phyloP scores from a whole-genome alignment of 2,113 vertebrate genomes.

The Sturnira hondurensis region DNA sequence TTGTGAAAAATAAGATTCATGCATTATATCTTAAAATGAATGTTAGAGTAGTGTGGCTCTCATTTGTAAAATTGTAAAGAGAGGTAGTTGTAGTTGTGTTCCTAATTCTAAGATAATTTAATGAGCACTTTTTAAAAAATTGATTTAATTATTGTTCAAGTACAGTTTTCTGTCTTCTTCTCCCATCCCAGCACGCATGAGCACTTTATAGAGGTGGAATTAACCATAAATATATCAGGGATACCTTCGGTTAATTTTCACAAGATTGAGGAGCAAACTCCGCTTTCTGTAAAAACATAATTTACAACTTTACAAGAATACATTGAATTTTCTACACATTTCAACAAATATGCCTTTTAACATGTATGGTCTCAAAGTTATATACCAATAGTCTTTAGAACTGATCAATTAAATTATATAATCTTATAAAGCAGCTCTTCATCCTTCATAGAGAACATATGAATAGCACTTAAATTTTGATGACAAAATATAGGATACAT shows the following conservation, averaged over 20 bases:
- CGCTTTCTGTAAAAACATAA: not conserved
- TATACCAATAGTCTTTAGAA: not conserved
- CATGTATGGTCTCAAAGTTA: not conserved
- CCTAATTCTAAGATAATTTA: constrained; percentile 11
- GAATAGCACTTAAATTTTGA: not conserved
- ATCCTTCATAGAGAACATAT: not conserved
- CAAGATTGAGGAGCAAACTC: not conserved
- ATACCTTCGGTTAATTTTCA: not conserved
- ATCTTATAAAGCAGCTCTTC: not conserved
- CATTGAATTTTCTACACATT: not conserved
- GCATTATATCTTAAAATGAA: not conserved
- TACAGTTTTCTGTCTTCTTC: too few species aligned
- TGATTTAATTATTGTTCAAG: too few species aligned
- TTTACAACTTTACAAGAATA: not conserved
- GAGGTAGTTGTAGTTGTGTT: not conserved
- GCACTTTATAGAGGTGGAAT: not conserved
- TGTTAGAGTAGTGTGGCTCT: not conserved
- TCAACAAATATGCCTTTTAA: not conserved
- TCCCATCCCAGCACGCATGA: too few species aligned
- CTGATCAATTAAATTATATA: not conserved
- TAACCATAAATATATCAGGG: not conserved
- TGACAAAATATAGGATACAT: not conserved
- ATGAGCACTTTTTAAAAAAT: too few species aligned
- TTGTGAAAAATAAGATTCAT: too few species aligned
- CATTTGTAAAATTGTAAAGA: not conserved